phyloP scores from a whole-genome alignment of 2,113 vertebrate genomes.

The Petrocephalus zakoni region DNA sequence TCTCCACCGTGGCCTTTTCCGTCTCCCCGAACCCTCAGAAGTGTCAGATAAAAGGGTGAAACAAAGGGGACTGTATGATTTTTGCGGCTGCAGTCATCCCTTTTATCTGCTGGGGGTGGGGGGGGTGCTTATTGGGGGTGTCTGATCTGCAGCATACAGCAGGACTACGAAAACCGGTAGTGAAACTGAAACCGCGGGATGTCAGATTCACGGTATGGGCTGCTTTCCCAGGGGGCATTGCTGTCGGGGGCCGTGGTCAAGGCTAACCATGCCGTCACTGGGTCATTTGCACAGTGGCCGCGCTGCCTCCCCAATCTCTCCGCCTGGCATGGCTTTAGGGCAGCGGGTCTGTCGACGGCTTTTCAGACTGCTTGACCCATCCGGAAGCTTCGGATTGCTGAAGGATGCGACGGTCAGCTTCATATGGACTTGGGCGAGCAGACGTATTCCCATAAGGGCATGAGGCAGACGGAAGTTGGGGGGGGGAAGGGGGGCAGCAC shows the following conservation, averaged over 20 bases:
- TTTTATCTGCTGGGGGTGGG: not conserved
- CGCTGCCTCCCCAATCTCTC: not conserved
- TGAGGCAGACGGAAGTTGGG: not conserved
- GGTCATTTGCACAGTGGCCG: not conserved
- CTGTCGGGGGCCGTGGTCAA: not conserved
- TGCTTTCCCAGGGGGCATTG: not conserved
- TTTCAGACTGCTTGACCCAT: not conserved
- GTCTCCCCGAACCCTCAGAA: not conserved
- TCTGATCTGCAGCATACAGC: not conserved
- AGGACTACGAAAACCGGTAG: not conserved
- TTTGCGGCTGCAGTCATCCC: not conserved
- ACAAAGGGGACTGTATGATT: not conserved
- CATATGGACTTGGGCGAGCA: not conserved
- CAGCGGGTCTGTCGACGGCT: not conserved
- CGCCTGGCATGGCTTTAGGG: not conserved
- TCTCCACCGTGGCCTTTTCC: not conserved
- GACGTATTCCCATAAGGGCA: not conserved
- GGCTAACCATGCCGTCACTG: not conserved
- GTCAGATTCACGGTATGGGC: not conserved
- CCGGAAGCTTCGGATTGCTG: not conserved
- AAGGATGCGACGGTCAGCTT: not conserved
- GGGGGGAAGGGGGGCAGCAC: not conserved
- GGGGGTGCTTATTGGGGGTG: not conserved
- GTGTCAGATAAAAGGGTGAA: slow-evolving; percentile 10
- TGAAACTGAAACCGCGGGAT: not conserved